Conservation (phyloP, 2,797 vertebrate species). For the Discoglossus pictus region DNA sequence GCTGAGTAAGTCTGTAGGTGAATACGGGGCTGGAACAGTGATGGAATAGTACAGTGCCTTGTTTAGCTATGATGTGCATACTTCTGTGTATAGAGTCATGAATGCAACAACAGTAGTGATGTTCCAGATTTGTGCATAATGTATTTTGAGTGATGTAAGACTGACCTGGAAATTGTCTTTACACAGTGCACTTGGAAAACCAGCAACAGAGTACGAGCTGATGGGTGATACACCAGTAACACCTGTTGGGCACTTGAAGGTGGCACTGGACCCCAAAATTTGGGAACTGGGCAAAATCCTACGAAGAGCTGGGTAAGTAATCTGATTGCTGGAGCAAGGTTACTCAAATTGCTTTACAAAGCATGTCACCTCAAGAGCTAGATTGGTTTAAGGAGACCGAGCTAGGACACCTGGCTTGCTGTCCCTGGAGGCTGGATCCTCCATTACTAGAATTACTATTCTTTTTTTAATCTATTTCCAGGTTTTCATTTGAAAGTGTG, state of each 20-base stretch:
- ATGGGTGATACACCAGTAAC: conserved; percentile 77
- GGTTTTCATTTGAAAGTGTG: conserved; percentile 46
- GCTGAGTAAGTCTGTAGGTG: conserved; percentile 73
- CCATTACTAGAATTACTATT: not conserved
- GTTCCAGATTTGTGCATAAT: not conserved
- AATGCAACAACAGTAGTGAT: not conserved
- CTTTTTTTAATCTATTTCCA: too few relatives aligned
- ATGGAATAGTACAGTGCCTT: not conserved
- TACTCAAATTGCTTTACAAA: conserved; percentile 50
- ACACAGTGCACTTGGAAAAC: conserved; percentile 75
- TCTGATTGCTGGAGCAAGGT: too few relatives aligned
- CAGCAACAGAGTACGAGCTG: conserved; percentile 83
- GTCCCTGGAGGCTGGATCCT: not conserved
- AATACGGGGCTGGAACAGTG: not conserved
- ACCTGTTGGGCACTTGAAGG: conserved; percentile 75
- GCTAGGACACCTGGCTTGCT: too few relatives aligned
- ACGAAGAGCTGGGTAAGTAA: conserved; percentile 67
- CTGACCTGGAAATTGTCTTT: not conserved
- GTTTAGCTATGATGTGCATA: not conserved
- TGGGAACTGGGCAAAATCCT: conserved; percentile 72
- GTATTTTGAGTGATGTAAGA: not conserved
- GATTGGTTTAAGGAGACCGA: too few relatives aligned
- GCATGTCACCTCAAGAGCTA: too few relatives aligned
- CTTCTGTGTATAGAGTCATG: too few relatives aligned
- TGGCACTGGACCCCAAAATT: conserved; percentile 77